Conservation (phyloP, 1,140 invertebrate genomes). For the Ruditapes philippinarum region DNA sequence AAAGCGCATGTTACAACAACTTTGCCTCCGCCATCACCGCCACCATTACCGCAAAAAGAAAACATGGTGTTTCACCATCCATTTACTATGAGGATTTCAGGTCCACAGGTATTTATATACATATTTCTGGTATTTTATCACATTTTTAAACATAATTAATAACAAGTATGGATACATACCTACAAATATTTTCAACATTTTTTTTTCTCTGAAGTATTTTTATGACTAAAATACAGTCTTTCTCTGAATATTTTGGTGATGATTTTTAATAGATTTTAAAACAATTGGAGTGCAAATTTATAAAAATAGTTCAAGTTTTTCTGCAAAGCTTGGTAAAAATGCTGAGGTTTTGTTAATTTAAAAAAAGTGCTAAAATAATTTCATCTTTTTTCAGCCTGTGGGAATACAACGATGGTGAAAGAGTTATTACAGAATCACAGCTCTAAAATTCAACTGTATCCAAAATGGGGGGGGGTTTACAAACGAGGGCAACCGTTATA, state of each 20-base stretch:
- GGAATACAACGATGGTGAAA: background rate
- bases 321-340: too few species aligned
- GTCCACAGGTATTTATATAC: constrained; percentile 28
- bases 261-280: too few species aligned
- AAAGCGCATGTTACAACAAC: background rate
- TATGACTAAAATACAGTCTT: too few species aligned
- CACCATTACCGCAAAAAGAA: too few species aligned
- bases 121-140: background rate
- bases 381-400: too few species aligned
- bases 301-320: constrained; percentile 3
- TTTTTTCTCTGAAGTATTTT: too few species aligned
- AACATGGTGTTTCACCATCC: too few species aligned
- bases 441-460: background rate
- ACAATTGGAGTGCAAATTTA: background rate
- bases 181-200: too few species aligned
- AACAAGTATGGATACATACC: too few species aligned
- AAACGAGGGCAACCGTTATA: constrained; percentile 59
- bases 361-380: background rate
- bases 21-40: too few species aligned
- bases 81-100: constrained; percentile 50
- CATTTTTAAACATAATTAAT: background rate
- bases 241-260: too few species aligned
- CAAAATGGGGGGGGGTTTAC: constrained; percentile 32
- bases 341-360: too few species aligned
- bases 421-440: constrained; percentile 25